A percentile compares a stretch with the other conserved stretches of the same genome.
phyloP scores from a whole-genome alignment of 2,888 invertebrate species.

The Junonia oenone region DNA sequence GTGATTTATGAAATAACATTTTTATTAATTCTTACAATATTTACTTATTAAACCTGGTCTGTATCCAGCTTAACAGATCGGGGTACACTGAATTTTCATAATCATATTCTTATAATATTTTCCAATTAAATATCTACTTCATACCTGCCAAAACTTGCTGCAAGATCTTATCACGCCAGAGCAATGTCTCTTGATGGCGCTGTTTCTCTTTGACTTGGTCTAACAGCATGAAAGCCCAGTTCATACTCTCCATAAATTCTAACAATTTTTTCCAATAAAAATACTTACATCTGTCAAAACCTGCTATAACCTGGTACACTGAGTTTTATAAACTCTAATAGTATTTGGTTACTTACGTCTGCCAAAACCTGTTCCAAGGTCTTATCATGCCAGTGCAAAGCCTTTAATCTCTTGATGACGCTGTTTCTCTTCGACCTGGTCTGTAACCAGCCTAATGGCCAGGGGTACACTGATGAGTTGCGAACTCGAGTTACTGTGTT shows the following conservation, averaged over 20 bases:
- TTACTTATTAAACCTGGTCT: too few relatives aligned
- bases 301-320: too few relatives aligned
- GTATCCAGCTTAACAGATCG: too few relatives aligned
- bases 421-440: conserved; percentile 87
- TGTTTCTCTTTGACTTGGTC: conserved; percentile 86
- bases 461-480: conserved; percentile 94
- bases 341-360: conserved; percentile 83
- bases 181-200: conserved; percentile 85
- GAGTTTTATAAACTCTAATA: too few relatives aligned
- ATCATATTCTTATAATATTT: too few relatives aligned
- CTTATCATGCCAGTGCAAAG: conserved; percentile 91
- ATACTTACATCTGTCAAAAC: too few relatives aligned
- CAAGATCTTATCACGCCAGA: conserved; percentile 89
- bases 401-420: conserved; percentile 85
- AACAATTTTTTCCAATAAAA: too few relatives aligned
- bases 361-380: conserved; percentile 86
- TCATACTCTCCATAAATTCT: too few relatives aligned
- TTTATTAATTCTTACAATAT: too few relatives aligned
- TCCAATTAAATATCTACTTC: too few relatives aligned
- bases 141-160: conserved; percentile 88
- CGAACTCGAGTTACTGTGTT: conserved; percentile 89
- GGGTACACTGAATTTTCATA: too few relatives aligned
- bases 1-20: too few relatives aligned
- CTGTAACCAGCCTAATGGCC: conserved; percentile 92
- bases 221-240: conserved; percentile 93